A percentile compares a stretch with the other conserved stretches of the same genome.
Conservation (phyloP, 2,888 invertebrate genomes). For the Ichneumoninae sp. region DNA sequence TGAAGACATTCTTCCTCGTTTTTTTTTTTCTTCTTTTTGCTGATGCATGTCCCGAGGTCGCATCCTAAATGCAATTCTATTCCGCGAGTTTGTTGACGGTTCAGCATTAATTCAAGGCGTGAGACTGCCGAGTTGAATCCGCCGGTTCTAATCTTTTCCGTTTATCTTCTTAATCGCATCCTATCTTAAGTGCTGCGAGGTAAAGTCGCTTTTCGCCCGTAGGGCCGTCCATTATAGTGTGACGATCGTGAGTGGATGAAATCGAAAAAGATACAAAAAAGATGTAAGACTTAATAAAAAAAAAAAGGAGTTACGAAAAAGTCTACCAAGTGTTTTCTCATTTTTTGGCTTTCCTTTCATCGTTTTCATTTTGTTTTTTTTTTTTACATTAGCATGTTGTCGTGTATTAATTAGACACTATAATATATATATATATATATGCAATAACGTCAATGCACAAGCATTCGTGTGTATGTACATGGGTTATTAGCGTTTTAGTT, state of each 20-base stretch:
- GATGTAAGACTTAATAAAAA: conserved; percentile 64
- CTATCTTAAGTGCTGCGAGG: conserved; percentile 40
- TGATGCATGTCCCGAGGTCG: conserved; percentile 12
- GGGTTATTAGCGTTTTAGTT: conserved; percentile 67
- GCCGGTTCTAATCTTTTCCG: conserved; percentile 6
- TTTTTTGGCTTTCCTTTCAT: conserved; percentile 17
- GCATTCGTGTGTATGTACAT: conserved; percentile 78
- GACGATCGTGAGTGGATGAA: conserved; percentile 55
- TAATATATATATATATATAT: conserved; percentile 73
- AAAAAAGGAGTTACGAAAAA: conserved; percentile 55
- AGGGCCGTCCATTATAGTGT: conserved; percentile 58
- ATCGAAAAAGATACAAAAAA: conserved; percentile 46
- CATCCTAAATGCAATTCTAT: conserved; percentile 9
- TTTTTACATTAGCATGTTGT: conserved; percentile 72
- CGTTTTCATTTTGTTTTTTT: conserved; percentile 35
- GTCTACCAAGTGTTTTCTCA: conserved; percentile 1
- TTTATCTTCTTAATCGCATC: conserved; percentile 17
- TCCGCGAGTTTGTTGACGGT: not conserved
- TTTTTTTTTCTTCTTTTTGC: conserved; percentile 14
- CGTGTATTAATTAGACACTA: conserved; percentile 77
- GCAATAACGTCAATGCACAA: conserved; percentile 76
- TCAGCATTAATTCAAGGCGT: not conserved
- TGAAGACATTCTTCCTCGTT: conserved; percentile 9
- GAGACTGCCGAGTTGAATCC: not conserved
- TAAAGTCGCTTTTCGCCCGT: conserved; percentile 57